Percentiles rank a stretch among this genome's conserved stretches.
Evolutionary conservation across 2,888 invertebrate species (phyloP).

Genomic region (Geophilus truncorum): DNA sequence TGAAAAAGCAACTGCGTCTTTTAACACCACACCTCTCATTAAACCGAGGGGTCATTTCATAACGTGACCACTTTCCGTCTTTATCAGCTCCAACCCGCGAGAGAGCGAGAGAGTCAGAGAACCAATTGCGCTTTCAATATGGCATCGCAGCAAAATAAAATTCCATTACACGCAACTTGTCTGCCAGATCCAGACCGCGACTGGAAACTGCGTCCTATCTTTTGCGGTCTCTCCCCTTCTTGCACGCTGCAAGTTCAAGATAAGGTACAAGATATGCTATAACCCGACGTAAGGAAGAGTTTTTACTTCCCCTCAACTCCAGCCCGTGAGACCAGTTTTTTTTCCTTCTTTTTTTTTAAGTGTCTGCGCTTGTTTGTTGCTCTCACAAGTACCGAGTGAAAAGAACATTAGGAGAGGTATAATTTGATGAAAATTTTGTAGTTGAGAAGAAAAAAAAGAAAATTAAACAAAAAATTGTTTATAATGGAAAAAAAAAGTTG

Average conservation of each 20-base stretch:
- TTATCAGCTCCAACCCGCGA: neutral
- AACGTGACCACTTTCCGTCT: neutral
- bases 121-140: neutral
- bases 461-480: neutral
- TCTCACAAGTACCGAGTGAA: neutral
- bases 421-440: neutral
- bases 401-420: neutral
- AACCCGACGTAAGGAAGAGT: conserved; percentile 6
- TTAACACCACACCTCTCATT: conserved; percentile 6
- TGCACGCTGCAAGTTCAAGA: neutral
- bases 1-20: neutral
- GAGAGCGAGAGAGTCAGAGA: neutral
- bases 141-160: neutral
- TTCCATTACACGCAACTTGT: conserved; percentile 1
- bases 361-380: neutral
- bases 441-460: neutral
- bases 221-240: neutral
- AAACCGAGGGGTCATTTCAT: neutral
- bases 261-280: conserved; percentile 13
- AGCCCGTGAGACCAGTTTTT: conserved; percentile 6
- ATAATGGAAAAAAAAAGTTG: neutral
- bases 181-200: neutral
- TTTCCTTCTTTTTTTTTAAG: too few species aligned
- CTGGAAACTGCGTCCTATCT: conserved; percentile 6
- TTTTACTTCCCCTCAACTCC: neutral